A percentile compares a stretch with the other conserved stretches of the same genome.
These are phyloP conservation scores for Torymus aiolomorphi DNA, from an alignment of 2,888 invertebrate species.

Conservation along the genomic window DNA sequence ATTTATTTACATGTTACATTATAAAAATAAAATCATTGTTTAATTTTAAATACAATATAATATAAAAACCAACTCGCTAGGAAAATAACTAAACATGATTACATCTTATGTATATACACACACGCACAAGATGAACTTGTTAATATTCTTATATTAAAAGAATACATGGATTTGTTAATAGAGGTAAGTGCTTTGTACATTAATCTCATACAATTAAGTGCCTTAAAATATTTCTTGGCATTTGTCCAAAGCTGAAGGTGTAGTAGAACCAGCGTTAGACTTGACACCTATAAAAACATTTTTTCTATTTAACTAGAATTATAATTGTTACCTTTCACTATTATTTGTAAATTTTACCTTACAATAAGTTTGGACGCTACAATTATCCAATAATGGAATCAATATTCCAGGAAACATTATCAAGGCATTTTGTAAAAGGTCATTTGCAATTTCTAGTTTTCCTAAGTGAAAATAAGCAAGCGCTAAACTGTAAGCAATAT, in stretches of 20 bases:
- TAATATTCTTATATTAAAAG: conserved; percentile 15
- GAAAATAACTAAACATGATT: not conserved
- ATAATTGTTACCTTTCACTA: too few relatives aligned
- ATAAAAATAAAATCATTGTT: too few relatives aligned
- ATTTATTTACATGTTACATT: too few relatives aligned
- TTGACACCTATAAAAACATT: conserved; percentile 62
- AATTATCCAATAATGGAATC: conserved; percentile 84
- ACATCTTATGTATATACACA: not conserved
- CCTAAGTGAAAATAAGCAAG: conserved; percentile 82
- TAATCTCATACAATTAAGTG: conserved; percentile 84
- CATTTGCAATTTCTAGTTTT: conserved; percentile 78
- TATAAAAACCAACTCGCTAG: not conserved
- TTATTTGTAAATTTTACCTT: conserved; percentile 70
- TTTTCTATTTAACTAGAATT: too few relatives aligned
- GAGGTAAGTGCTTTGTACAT: conserved; percentile 27
- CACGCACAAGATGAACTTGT: not conserved
- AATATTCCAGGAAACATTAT: conserved; percentile 89
- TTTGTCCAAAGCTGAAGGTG: conserved; percentile 81
- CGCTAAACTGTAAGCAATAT: conserved; percentile 89
- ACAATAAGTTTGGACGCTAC: conserved; percentile 84
- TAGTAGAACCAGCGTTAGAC: conserved; percentile 75
- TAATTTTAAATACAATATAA: conserved; percentile 4
- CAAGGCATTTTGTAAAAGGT: conserved; percentile 84
- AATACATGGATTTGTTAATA: conserved; percentile 50
- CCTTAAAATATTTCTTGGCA: conserved; percentile 82